phyloP scores from a whole-genome alignment of 2,797 vertebrate genomes.

The Microchirus variegatus region DNA sequence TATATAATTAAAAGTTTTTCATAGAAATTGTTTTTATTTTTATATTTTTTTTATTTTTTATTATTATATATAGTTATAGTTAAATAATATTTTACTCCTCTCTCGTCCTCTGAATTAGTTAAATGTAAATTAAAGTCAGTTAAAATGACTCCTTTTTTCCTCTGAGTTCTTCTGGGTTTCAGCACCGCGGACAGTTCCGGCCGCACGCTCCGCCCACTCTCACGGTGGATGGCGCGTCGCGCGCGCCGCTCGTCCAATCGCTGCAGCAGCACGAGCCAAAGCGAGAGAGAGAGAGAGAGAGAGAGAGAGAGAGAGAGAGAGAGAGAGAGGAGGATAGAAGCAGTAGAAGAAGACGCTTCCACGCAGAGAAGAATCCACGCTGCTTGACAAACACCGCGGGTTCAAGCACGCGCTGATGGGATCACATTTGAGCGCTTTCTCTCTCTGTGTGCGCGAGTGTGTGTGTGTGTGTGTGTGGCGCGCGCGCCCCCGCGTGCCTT shows the following conservation, averaged over 20 bases:
- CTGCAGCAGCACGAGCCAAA: constrained; percentile 31
- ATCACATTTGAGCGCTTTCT: constrained; percentile 40
- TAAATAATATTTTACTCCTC: too few relatives aligned
- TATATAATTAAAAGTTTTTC: too few relatives aligned
- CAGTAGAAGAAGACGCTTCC: constrained; percentile 58
- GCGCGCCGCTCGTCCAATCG: constrained; percentile 70
- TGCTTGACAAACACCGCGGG: constrained; percentile 53
- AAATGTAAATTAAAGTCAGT: too few relatives aligned
- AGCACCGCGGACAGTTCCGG: constrained; percentile 76
- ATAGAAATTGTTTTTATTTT: too few relatives aligned
- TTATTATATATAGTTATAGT: too few relatives aligned
- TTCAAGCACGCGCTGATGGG: constrained; percentile 60
- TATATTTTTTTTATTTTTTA: too few relatives aligned
- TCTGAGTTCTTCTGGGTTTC: too few relatives aligned
- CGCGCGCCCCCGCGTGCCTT: not conserved
- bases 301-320: constrained; percentile 29
- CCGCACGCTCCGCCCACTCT: constrained; percentile 42
- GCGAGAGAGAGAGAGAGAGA: constrained; percentile 20
- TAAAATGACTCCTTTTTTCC: too few relatives aligned
- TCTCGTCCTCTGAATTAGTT: too few relatives aligned
- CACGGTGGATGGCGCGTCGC: constrained; percentile 4
- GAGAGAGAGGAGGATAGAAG: constrained; percentile 60
- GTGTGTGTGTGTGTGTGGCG: not conserved
- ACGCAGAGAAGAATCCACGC: constrained; percentile 48
- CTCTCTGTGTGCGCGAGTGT: not conserved